A percentile compares a stretch with the other conserved stretches of the same genome.
Conservation (phyloP, 1,140 invertebrate species). For the Drosophila saltans region DNA sequence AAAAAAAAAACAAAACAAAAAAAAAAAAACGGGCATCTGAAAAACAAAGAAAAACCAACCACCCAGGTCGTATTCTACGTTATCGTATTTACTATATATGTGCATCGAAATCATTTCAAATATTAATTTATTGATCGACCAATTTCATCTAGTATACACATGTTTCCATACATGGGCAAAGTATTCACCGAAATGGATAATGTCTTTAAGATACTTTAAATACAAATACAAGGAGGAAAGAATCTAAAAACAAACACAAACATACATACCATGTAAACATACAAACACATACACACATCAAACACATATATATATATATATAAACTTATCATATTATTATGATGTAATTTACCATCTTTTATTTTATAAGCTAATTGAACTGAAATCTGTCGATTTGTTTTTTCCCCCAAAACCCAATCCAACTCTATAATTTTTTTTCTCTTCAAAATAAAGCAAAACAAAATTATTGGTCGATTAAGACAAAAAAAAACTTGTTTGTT, state of each 20-base stretch:
- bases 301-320: not conserved
- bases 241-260: not conserved
- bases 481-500: slow-evolving; percentile 10
- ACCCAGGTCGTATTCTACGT: slow-evolving; percentile 42
- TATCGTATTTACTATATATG: slow-evolving; percentile 43
- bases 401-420: slow-evolving; percentile 22
- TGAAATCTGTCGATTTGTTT: slow-evolving; percentile 62
- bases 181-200: slow-evolving; percentile 65
- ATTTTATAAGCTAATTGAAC: slow-evolving; percentile 72
- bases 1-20: slow-evolving; percentile 7
- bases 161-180: not conserved
- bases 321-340: slow-evolving; percentile 29
- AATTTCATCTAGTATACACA: slow-evolving; percentile 42
- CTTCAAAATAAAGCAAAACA: slow-evolving; percentile 37
- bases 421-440: slow-evolving; percentile 34
- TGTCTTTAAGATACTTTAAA: slow-evolving; percentile 40
- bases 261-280: slow-evolving; percentile 16
- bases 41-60: slow-evolving; percentile 27
- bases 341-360: slow-evolving; percentile 43
- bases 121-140: slow-evolving; percentile 71
- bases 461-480: not conserved
- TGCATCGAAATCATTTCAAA: slow-evolving; percentile 52
- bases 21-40: slow-evolving; percentile 11
- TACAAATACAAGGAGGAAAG: not conserved
- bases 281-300: not conserved